These are phyloP conservation scores for Penaeus indicus DNA, from an alignment of 1,140 invertebrate genomes.

Conservation along the genomic window DNA sequence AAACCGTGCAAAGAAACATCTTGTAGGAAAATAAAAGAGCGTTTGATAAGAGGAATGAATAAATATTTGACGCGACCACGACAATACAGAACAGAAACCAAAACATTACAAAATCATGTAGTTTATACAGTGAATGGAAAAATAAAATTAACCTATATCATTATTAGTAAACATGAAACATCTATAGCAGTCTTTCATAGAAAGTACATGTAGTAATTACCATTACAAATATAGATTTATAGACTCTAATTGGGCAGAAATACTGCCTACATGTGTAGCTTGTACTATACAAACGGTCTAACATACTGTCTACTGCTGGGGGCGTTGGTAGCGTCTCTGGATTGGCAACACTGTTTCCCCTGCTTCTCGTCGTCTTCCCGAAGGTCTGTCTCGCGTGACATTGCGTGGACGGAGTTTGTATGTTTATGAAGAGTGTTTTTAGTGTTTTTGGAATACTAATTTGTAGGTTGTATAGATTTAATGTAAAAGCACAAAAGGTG, in stretches of 20 bases:
- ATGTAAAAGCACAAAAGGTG: too few relatives aligned
- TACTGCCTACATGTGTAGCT: constrained; percentile 57
- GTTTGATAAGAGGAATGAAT: constrained; percentile 5
- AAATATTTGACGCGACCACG: constrained; percentile 33
- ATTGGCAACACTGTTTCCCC: neutral
- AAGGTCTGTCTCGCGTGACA: too few relatives aligned
- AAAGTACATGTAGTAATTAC: constrained; percentile 59
- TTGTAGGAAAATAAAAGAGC: neutral
- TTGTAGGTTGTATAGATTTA: too few relatives aligned
- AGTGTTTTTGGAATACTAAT: too few relatives aligned
- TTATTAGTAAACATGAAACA: constrained; percentile 42
- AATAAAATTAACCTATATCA: constrained; percentile 34
- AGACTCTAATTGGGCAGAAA: constrained; percentile 49
- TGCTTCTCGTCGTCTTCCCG: neutral
- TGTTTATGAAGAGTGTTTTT: too few relatives aligned
- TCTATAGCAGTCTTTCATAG: constrained; percentile 51
- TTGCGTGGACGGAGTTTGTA: too few relatives aligned
- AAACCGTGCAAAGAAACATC: too few relatives aligned
- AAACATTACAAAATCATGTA: constrained; percentile 7
- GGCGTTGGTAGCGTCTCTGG: neutral
- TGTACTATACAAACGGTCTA: constrained; percentile 60
- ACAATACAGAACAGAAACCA: constrained; percentile 27
- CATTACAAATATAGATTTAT: constrained; percentile 47
- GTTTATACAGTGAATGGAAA: constrained; percentile 23
- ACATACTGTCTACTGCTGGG: constrained; percentile 44